These are phyloP conservation scores for Oxyruncus cristatus DNA, from an alignment of 2,113 vertebrate genomes.

Conservation along the genomic window DNA sequence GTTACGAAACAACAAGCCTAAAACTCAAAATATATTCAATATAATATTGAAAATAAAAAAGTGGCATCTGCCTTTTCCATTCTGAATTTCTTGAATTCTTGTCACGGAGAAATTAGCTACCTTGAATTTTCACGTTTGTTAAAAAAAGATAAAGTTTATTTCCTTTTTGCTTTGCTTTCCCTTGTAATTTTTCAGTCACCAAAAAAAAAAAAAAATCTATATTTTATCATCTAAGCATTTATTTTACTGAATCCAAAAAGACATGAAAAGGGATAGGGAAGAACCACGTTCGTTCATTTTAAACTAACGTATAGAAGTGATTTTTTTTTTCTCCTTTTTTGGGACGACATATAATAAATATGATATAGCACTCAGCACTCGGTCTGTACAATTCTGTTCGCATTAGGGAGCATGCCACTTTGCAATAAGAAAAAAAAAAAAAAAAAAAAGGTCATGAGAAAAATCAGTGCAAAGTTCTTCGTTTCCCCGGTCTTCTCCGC, in stretches of 20 bases:
- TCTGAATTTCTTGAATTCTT: neutral
- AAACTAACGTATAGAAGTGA: conserved; percentile 79
- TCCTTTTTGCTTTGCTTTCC: neutral
- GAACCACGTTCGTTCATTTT: conserved; percentile 57
- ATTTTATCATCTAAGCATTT: conserved; percentile 82
- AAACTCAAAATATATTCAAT: neutral
- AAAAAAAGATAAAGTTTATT: conserved; percentile 86
- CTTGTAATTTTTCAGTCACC: conserved; percentile 75
- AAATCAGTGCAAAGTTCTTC: conserved; percentile 83
- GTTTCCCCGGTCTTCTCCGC: conserved; percentile 56
- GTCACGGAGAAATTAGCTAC: conserved; percentile 68
- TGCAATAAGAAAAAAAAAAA: conserved; percentile 70
- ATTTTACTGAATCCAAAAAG: conserved; percentile 81
- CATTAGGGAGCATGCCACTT: conserved; percentile 83
- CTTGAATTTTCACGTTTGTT: conserved; percentile 70
- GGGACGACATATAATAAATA: conserved; percentile 87
- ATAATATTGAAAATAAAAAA: neutral
- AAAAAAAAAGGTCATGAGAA: conserved; percentile 71
- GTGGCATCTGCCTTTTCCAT: neutral
- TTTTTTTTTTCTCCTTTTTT: conserved; percentile 62
- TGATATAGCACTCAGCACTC: conserved; percentile 83
- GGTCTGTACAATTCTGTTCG: conserved; percentile 71
- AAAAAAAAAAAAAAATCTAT: conserved; percentile 75
- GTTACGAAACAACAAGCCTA: neutral
- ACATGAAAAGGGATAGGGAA: conserved; percentile 69